phyloP scores from a whole-genome alignment of 2,888 invertebrate species.

The Listrodromus nycthemerus region DNA sequence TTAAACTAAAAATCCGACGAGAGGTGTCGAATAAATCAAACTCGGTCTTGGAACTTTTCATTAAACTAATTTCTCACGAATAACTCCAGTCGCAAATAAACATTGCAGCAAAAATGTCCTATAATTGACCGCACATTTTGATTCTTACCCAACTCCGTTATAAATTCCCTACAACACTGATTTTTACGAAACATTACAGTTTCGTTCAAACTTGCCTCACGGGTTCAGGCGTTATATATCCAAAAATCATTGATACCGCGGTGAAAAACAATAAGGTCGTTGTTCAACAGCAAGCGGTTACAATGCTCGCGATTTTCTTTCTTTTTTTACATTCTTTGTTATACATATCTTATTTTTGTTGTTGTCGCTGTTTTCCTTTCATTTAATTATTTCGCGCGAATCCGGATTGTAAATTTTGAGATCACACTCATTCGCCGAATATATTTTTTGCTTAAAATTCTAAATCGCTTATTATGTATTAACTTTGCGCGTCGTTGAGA shows the following conservation, averaged over 20 bases:
- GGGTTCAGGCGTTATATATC: slow-evolving; percentile 24
- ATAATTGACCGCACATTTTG: not conserved
- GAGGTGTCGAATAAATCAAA: too few relatives aligned
- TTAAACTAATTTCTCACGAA: slow-evolving; percentile 20
- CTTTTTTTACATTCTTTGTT: slow-evolving; percentile 14
- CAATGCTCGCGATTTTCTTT: slow-evolving; percentile 31
- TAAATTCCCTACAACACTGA: slow-evolving; percentile 52
- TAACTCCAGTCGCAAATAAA: slow-evolving; percentile 20
- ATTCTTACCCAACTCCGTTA: slow-evolving; percentile 43
- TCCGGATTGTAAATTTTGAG: slow-evolving; percentile 63
- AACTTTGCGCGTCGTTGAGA: slow-evolving; percentile 60
- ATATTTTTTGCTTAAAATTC: slow-evolving; percentile 26
- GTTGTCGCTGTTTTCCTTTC: slow-evolving; percentile 10
- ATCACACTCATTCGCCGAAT: slow-evolving; percentile 64
- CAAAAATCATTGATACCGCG: slow-evolving; percentile 45
- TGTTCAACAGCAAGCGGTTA: slow-evolving; percentile 46
- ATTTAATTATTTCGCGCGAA: slow-evolving; percentile 43
- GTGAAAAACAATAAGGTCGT: slow-evolving; percentile 52
- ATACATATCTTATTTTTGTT: slow-evolving; percentile 18
- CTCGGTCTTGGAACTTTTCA: not conserved
- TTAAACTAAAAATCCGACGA: not conserved
- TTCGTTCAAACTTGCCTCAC: slow-evolving; percentile 22
- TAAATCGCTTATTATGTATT: slow-evolving; percentile 50
- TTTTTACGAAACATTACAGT: slow-evolving; percentile 21
- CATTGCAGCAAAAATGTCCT: slow-evolving; percentile 18